These are phyloP conservation scores for Brachionus asplanchnoidis DNA, from an alignment of 1,140 invertebrate species.

Conservation along the genomic window DNA sequence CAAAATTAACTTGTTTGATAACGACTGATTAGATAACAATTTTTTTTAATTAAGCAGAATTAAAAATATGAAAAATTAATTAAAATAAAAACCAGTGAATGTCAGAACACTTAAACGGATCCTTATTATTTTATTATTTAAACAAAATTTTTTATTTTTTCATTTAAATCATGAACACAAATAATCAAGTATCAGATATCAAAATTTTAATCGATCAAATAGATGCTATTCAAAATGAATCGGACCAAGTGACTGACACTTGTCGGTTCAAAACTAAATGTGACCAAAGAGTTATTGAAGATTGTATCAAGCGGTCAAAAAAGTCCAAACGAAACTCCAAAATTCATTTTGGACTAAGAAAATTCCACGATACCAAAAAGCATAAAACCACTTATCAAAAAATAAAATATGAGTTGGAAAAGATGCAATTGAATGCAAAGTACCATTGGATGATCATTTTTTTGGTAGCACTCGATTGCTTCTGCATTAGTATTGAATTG, in stretches of 20 bases:
- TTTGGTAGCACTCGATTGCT: conserved; percentile 1
- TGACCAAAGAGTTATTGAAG: background rate
- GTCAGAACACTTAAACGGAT: no score
- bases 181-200: background rate
- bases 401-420: background rate
- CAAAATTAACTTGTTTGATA: background rate
- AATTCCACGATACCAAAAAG: background rate
- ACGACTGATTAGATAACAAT: background rate
- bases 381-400: background rate
- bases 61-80: background rate
- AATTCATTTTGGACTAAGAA: background rate
- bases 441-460: conserved; percentile 1
- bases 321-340: conserved; percentile 7
- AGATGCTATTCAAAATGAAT: background rate
- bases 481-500: background rate
- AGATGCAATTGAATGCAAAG: background rate
- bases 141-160: background rate
- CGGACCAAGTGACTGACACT: background rate
- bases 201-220: background rate
- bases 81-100: background rate
- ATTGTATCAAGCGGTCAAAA: background rate
- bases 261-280: background rate
- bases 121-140: background rate
- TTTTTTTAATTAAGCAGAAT: background rate
- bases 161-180: background rate